Conservation (phyloP, 2,888 invertebrate genomes). For the Aspidiotus destructor region DNA sequence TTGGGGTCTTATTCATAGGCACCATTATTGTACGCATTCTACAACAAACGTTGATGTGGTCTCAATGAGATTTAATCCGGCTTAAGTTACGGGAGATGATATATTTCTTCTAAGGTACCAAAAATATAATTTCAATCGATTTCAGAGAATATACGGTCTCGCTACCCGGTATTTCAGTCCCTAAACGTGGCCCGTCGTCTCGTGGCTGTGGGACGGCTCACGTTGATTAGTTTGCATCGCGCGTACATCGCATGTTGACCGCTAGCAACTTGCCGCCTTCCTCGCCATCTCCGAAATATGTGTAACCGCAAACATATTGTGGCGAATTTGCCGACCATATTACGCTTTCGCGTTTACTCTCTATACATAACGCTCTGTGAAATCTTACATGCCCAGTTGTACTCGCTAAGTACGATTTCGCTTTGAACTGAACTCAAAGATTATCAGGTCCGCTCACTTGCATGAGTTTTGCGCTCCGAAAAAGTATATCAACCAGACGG, state of each 20-base stretch:
- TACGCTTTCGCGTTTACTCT: not conserved
- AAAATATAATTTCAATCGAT: conserved; percentile 27
- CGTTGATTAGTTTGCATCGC: conserved; percentile 8
- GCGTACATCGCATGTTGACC: not conserved
- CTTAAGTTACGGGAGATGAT: conserved; percentile 21
- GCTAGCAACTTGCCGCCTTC: too few relatives aligned
- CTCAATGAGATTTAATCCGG: conserved; percentile 21
- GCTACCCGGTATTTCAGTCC: not conserved
- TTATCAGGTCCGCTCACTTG: too few relatives aligned
- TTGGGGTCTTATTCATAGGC: not conserved
- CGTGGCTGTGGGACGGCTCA: too few relatives aligned
- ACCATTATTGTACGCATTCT: not conserved
- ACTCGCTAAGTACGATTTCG: too few relatives aligned
- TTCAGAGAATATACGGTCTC: not conserved
- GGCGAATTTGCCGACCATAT: not conserved
- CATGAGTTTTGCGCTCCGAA: too few relatives aligned
- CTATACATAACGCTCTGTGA: not conserved
- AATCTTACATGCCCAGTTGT: too few relatives aligned
- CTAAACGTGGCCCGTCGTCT: not conserved
- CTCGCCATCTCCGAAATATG: not conserved
- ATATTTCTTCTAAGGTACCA: conserved; percentile 13
- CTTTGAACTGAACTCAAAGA: too few relatives aligned
- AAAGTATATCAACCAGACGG: too few relatives aligned
- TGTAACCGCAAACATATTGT: not conserved
- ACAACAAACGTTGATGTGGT: not conserved